Evolutionary conservation across 1,140 invertebrate genomes (phyloP).

Genomic region (Odontomachus brunneus): DNA sequence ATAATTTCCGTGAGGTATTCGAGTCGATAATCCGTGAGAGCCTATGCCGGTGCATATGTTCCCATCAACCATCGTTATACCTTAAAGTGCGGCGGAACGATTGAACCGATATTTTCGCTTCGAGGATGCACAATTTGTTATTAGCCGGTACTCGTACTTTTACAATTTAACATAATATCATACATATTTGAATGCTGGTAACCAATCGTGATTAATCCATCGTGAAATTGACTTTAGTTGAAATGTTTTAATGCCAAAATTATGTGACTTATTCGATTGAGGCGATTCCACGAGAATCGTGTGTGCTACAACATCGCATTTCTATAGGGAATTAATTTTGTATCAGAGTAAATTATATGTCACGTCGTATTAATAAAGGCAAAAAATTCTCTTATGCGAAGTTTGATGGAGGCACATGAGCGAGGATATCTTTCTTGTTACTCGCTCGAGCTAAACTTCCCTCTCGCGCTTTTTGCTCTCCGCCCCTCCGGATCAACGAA

Average conservation of each 20-base stretch:
- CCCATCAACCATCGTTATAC: constrained; percentile 42
- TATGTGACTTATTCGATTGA: too few species aligned
- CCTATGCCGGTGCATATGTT: constrained; percentile 54
- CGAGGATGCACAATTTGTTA: constrained; percentile 3
- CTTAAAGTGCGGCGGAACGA: constrained; percentile 7
- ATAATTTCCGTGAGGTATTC: constrained; percentile 69
- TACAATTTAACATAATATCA: too few species aligned
- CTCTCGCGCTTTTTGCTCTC: constrained; percentile 44
- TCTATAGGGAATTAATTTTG: constrained; percentile 8
- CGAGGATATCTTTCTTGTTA: constrained; percentile 6
- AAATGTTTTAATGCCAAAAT: background rate
- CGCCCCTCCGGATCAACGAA: constrained; percentile 51
- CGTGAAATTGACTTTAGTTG: background rate
- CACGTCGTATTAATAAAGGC: background rate
- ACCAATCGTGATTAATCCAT: background rate
- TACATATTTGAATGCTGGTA: too few species aligned
- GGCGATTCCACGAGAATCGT: too few species aligned
- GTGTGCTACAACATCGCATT: background rate
- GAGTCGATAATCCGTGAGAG: constrained; percentile 55
- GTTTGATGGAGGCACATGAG: constrained; percentile 1
- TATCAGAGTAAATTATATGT: background rate
- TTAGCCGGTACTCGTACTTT: background rate
- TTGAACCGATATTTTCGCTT: background rate
- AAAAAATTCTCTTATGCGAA: constrained; percentile 42
- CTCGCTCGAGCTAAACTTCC: constrained; percentile 39